phyloP scores from a whole-genome alignment of 2,797 vertebrate species.

The Hydrophis major region DNA sequence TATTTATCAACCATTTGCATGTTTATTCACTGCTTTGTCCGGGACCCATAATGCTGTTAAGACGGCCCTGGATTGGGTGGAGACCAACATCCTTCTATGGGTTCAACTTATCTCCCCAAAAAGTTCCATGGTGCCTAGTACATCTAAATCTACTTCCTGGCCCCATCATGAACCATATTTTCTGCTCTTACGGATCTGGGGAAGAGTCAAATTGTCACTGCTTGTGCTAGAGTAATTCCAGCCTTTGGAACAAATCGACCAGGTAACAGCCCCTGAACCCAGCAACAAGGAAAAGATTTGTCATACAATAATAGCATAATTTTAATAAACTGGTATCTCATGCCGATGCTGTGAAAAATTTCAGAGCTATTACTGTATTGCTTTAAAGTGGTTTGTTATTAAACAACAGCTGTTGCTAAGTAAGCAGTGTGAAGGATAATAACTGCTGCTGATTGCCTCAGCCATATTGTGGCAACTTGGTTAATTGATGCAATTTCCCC shows the following conservation, averaged over 20 bases:
- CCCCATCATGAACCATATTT: conserved; percentile 45
- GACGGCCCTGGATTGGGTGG: not conserved
- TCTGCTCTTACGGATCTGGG: conserved; percentile 31
- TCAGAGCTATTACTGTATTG: conserved; percentile 25
- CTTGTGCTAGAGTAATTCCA: conserved; percentile 32
- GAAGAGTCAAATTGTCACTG: conserved; percentile 36
- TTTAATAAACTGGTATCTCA: conserved; percentile 18
- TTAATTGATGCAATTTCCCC: not conserved
- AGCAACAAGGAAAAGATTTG: conserved; percentile 28
- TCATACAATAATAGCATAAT: conserved; percentile 6
- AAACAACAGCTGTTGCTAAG: conserved; percentile 24
- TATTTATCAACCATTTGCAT: no score
- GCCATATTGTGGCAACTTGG: conserved; percentile 5
- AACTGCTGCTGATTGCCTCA: conserved; percentile 14
- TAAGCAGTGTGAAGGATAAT: conserved; percentile 31
- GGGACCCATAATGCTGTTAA: no score
- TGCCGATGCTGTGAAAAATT: conserved; percentile 11
- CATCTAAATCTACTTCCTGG: not conserved
- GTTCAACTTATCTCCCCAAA: not conserved
- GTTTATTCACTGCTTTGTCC: no score
- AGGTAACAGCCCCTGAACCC: not conserved
- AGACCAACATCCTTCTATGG: not conserved
- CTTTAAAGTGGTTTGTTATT: conserved; percentile 30
- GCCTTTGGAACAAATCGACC: conserved; percentile 1
- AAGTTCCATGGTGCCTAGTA: not conserved